Evolutionary conservation across 2,797 vertebrate species (phyloP), one percentile per base, ranked within the genome.

Genomic region (Halcyon leucocephala): DNA sequence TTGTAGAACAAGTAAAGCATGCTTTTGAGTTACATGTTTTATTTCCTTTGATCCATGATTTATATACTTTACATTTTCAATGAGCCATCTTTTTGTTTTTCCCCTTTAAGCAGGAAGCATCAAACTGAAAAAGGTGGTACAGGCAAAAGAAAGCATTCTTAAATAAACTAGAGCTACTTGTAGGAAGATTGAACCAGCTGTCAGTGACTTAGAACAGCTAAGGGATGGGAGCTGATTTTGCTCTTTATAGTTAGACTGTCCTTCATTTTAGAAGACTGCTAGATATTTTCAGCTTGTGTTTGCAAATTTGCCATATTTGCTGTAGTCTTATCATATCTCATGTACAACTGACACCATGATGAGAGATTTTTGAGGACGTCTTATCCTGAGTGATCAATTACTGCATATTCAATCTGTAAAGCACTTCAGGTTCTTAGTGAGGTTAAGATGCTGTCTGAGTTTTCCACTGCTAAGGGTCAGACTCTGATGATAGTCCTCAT

Each of bases 181-280:
- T 84, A 65, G 83, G 55, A 95, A 95, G 77, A 84, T 67, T 67
- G 77, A 97, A 80, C 52, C 78, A 89, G 69, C 84, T 94, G 90
- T 78, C 92, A 82, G 49, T 76, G 48, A 39, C 70, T 91, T 86
- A 66, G 60, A 96, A 83, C 57, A 88, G 66, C 70, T 70, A 65
- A 82, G 64, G 74, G 31, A 82, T 55, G 42, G 41, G 37, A 93
- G 37, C 28, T 90, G 93, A 82, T 92, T 90, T 80, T 92, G 35
- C 70, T 96, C 81, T 88, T 95, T 91, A 74, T 79, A 94, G 35
- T 35, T 86, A 89, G 77, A 82, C 91, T 84, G 52, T 46, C 83
- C 90, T 83, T 85, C 7, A 5, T 85, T 94, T 95, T 86, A 91
- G 86, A 90, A 92, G 67, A n/a, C 48, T 70, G 60, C 57, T 76